Base-by-base conservation (phyloP, 2,113 vertebrate genomes). In the Saguinus midas region DNA sequence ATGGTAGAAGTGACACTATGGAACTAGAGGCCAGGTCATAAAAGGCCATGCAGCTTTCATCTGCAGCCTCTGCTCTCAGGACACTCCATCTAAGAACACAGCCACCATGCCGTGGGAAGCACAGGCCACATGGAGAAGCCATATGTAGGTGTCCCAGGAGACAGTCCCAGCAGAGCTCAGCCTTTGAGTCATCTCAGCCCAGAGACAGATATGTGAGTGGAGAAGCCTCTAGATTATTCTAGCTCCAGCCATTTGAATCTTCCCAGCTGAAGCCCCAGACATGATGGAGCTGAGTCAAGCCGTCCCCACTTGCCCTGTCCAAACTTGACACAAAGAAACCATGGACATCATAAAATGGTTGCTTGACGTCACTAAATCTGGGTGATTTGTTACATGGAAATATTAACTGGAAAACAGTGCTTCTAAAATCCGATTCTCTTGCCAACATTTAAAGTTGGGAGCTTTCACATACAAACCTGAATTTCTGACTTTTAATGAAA, bases 231-330 rank as follows among this genome's bases (percentile, higher is more conserved):
- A 91, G 89, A 92, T 84, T 96, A 48, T 18, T 87, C 61, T 52
- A 91, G 58, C 5, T 21, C 21, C 68, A 45, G 68, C 27, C 50
- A 17, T 89, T 50, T 91, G 92, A 97, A 61, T 80, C 73, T 93
- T 97, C 70, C 96, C 94, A 96, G 96, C 96, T 96, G 96, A 94
- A 95, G 92, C 25, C 40, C 87, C 84, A 97, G 96, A 92, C 75
- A 0, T 43, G 0, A 0, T 32, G 84, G 87, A 93, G 43, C 90
- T 73, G 83, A 97, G 48, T 96, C 87, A 91, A 88, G 73, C 29
- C 27, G 13, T 89, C 48, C 84, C 55, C 20, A 58, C 87, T 55
- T 55, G 68, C 66, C 52, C 79, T n/a, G 79, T 83, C 89, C 66
- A 95, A 75, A 83, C 66, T 57, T 92, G 94, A 97, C 93, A 79